Evolutionary conservation across 2,797 vertebrate genomes (phyloP).

Genomic region (Rhinella marina): DNA sequence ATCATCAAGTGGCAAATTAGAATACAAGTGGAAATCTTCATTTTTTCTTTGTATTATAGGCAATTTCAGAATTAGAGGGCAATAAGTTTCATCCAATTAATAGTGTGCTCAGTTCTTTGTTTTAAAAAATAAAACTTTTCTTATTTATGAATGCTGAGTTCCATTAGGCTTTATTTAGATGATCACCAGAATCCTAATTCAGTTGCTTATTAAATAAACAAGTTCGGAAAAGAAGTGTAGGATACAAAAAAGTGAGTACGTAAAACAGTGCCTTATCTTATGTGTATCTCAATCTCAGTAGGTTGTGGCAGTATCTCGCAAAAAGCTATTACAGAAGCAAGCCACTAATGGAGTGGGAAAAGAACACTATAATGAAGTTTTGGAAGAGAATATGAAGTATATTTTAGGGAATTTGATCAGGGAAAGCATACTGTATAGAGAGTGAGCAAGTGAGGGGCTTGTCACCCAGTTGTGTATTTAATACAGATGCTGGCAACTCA

Average conservation of each 20-base stretch:
- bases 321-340: too few species aligned
- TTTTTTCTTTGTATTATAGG: conserved; percentile 29
- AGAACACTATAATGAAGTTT: too few species aligned
- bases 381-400: too few species aligned
- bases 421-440: too few species aligned
- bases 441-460: too few species aligned
- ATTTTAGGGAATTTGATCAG: too few species aligned
- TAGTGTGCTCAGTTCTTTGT: conserved; percentile 41
- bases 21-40: conserved; percentile 46
- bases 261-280: neutral
- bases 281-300: neutral
- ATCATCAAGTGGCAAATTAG: conserved; percentile 59
- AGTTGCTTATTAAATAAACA: neutral
- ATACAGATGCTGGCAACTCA: too few species aligned
- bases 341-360: too few species aligned
- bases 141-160: conserved; percentile 10
- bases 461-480: too few species aligned
- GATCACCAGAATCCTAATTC: conserved; percentile 14
- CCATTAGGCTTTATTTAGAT: conserved; percentile 31
- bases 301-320: neutral
- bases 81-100: conserved; percentile 62
- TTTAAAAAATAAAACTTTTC: conserved; percentile 40
- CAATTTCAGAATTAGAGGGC: conserved; percentile 49
- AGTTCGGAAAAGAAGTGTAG: neutral
- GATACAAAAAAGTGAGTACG: neutral